phyloP scores from a whole-genome alignment of 2,113 vertebrate species.

The Myotis brandtii region DNA sequence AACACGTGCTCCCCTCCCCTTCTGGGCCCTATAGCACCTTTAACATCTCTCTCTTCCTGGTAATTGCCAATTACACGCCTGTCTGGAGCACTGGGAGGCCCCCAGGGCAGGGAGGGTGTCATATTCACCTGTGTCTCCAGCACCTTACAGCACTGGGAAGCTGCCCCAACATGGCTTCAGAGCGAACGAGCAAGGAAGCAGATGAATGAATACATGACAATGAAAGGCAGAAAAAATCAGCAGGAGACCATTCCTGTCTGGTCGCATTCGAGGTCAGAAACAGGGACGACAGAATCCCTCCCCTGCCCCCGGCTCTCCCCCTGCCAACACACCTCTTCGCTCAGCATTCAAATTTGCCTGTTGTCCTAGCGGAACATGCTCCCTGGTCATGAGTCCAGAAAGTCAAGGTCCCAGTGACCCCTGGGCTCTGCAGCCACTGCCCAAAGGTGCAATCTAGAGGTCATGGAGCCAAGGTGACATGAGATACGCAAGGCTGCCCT shows the following conservation, averaged over 20 bases:
- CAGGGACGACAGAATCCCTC: fast-evolving
- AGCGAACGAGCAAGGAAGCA: neutral
- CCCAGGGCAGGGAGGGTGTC: conserved; percentile 1
- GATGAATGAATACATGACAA: neutral
- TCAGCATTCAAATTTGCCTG: neutral
- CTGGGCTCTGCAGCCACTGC: neutral
- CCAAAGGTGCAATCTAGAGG: neutral
- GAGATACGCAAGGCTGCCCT: neutral
- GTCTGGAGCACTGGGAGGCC: neutral
- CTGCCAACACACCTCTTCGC: fast-evolving
- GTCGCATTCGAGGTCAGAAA: neutral
- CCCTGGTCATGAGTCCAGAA: neutral
- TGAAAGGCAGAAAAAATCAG: neutral
- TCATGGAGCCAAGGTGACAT: fast-evolving
- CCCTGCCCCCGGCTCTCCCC: fast-evolving
- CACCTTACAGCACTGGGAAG: neutral
- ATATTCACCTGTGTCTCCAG: fast-evolving
- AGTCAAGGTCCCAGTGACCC: neutral
- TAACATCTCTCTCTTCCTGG: neutral
- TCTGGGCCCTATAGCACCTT: neutral
- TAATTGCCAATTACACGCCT: conserved; percentile 54
- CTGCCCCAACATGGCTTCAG: fast-evolving
- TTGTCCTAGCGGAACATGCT: neutral
- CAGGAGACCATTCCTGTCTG: fast-evolving
- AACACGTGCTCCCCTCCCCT: fast-evolving